Evolutionary conservation across 1,140 invertebrate genomes (phyloP), one percentile per base, ranked within the genome.

Genomic region (Leptinotarsa defecta): DNA sequence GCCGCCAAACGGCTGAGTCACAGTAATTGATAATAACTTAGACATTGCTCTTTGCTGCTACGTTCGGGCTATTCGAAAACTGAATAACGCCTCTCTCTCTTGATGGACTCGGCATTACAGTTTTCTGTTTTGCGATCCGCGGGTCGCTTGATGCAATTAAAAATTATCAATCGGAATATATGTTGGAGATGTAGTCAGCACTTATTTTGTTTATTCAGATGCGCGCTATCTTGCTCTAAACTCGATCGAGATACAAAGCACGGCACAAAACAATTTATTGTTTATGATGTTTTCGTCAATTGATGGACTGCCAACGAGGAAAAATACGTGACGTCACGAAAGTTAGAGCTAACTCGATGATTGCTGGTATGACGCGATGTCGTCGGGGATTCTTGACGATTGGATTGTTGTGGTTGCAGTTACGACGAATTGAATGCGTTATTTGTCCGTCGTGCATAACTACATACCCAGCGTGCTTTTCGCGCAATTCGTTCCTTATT

Each of bases 11-110:
- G 83, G 83, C 84, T 86, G 85, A 86, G 83, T 86, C 85, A 86
- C 84, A 84, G 84, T 86, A 86, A 86, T 86, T 86, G 85, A 85
- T 85, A 85, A 85, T 85, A 85, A 85, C 82, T 85, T 85, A 84
- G 83, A 81, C 83, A 85, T 85, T 85, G 83, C 83, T 80, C 78
- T 79, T 79, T 79, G 78, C 78, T 79, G 76, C 76, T 79, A 79
- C 74, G 73, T 75, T 73, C 63, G 71, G 71, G 71, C 34, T 72
- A 69, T 69, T 69, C 43, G 76, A 79, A 79, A 79, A 79, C 78
- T 76, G 78, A 79, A 79, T 71, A 79, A 72, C 73, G 63, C 73
- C 64, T 74, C 74, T 73, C 71, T 75, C 74, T 70, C 68, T 49
- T 48, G 73, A 77, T 77, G 73, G 76, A 72, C 68, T 68, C 52